Conservation (phyloP, 2,113 vertebrate genomes). For the Myocastor coypus region DNA sequence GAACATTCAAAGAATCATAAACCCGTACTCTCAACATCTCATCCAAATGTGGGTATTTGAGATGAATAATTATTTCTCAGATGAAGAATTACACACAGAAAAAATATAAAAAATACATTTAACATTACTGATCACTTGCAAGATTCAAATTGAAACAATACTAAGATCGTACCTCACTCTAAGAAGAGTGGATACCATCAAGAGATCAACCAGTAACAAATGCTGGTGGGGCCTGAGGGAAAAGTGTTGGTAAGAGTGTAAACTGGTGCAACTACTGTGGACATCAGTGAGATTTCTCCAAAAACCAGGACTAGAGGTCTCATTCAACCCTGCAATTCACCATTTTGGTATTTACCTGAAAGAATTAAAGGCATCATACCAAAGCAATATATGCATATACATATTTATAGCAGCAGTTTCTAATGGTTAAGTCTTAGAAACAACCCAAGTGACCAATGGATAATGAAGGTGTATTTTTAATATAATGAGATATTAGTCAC, state of each 20-base stretch:
- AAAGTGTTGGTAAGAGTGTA: background rate
- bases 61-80: background rate
- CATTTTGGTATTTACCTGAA: background rate
- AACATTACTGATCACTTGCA: background rate
- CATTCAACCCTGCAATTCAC: background rate
- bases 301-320: background rate
- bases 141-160: background rate
- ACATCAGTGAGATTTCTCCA: background rate
- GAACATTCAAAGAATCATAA: background rate
- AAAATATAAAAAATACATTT: background rate
- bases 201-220: background rate
- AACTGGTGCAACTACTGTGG: background rate
- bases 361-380: background rate
- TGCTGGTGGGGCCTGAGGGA: background rate
- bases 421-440: background rate
- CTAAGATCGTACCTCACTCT: background rate
- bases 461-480: background rate
- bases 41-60: background rate
- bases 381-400: background rate
- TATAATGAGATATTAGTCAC: background rate
- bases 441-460: background rate
- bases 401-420: background rate
- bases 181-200: background rate
- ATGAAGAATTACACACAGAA: background rate
- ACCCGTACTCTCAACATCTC: background rate